These are phyloP conservation scores for Octopus sinensis DNA, from an alignment of 1,140 invertebrate genomes.

Conservation along the genomic window DNA sequence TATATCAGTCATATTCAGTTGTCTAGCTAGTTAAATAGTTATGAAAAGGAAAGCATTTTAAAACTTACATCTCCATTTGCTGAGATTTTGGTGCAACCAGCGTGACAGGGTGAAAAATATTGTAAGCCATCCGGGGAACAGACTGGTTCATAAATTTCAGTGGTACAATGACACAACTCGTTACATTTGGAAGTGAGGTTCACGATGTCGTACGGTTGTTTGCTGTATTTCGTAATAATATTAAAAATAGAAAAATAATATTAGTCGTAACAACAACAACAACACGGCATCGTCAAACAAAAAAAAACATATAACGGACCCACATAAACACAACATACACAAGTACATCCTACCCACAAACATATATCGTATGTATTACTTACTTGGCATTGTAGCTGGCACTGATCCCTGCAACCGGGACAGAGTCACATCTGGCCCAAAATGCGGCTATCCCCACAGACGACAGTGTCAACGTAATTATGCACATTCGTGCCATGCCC, in stretches of 20 bases:
- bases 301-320: too few relatives aligned
- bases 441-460: constrained; percentile 68
- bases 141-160: constrained; percentile 84
- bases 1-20: too few relatives aligned
- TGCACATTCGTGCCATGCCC: constrained; percentile 39
- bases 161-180: constrained; percentile 81
- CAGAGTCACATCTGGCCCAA: constrained; percentile 70
- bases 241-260: too few relatives aligned
- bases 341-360: too few relatives aligned
- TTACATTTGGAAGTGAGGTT: constrained; percentile 65
- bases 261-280: too few relatives aligned
- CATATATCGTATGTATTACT: background rate
- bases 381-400: constrained; percentile 57
- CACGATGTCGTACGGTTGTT: background rate
- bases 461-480: constrained; percentile 60
- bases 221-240: background rate
- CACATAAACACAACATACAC: too few relatives aligned
- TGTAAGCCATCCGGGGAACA: constrained; percentile 89
- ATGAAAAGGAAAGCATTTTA: background rate
- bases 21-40: background rate
- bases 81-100: constrained; percentile 66
- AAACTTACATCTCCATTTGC: background rate
- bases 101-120: constrained; percentile 87
- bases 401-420: constrained; percentile 70
- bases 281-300: too few relatives aligned